Percentiles rank a stretch among this genome's conserved stretches.
Conservation (phyloP, 1,140 invertebrate genomes). For the Drosophila eugracilis region DNA sequence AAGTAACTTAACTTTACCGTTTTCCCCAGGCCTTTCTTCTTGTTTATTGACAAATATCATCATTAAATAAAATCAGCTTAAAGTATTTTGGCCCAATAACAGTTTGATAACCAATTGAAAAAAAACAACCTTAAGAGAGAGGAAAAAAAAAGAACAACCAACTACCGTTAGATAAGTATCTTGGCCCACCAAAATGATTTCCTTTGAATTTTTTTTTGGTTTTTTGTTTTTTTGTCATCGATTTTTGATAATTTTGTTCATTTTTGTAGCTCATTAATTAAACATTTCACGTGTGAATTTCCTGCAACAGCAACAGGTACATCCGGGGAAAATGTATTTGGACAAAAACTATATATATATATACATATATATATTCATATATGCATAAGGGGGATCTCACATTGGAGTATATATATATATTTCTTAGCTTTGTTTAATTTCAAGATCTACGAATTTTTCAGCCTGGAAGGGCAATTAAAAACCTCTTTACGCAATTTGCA, state of each 20-base stretch:
- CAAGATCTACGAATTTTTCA: background rate
- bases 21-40: background rate
- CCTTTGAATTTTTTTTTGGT: constrained; percentile 2
- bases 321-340: constrained; percentile 36
- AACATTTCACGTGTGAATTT: constrained; percentile 72
- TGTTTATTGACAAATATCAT: constrained; percentile 11
- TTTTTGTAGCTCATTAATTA: constrained; percentile 54
- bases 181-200: constrained; percentile 12
- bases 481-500: constrained; percentile 60
- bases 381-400: constrained; percentile 37
- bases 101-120: constrained; percentile 15
- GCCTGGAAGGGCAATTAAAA: constrained; percentile 51
- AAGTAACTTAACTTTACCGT: constrained; percentile 22
- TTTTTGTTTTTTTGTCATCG: constrained; percentile 3
- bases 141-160: constrained; percentile 4
- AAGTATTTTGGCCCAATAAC: constrained; percentile 19
- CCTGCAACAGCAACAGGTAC: constrained; percentile 54
- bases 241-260: constrained; percentile 21
- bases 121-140: too few species aligned
- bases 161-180: constrained; percentile 44
- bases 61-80: constrained; percentile 32
- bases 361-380: constrained; percentile 34
- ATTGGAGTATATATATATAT: constrained; percentile 20
- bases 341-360: constrained; percentile 4
- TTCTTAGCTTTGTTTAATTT: constrained; percentile 1